Evolutionary conservation across 1,140 invertebrate genomes (phyloP), one percentile per base, ranked within the genome.

Genomic region (Hydropsyche tenuis): DNA sequence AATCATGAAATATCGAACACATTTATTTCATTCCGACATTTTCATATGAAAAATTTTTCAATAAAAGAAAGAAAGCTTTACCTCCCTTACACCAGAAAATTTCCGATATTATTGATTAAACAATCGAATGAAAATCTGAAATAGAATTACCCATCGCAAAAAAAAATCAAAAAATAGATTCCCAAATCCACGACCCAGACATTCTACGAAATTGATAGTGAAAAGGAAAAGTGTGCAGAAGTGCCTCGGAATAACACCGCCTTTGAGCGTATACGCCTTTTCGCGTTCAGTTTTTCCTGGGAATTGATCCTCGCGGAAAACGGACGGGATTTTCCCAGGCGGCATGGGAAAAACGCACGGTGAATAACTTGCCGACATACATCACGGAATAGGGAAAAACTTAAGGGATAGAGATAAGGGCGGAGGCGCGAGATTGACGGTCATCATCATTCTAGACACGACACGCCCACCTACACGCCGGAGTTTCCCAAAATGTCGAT

Each of bases 341-440:
- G n/a, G n/a, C n/a, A n/a, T n/a, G n/a, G n/a, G n/a, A n/a, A 60
- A 60, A 60, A 60, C 56, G 56, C 56, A 20, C 56, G 23, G 56
- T 60, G 56, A 60, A 60, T 60, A 60, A 60, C 56, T 60, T 25
- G 20, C 22, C 56, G 23, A 60, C 56, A 60, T 60, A 60, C 56
- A 60, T 60, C 56, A 60, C 56, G 56, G 23, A 20, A 60, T 60
- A 23, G 23, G 30, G 23, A 60, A 60, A 25, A 27, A 60, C 20
- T 25, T 25, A 60, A 60, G 56, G 56, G 23, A 14, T 14, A 60
- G 18, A 60, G 56, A 60, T 60, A 60, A 60, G 22, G 56, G 56
- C 23, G 23, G 16, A 60, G 23, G 25, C 20, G 56, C 56, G 56
- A 60, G 56, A 60, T 60, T 60, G 56, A 60, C 56, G 56, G 56